Base-by-base conservation (phyloP, 53 echinoderm and acorn worm genomes). In the Henricia sp. region DNA sequence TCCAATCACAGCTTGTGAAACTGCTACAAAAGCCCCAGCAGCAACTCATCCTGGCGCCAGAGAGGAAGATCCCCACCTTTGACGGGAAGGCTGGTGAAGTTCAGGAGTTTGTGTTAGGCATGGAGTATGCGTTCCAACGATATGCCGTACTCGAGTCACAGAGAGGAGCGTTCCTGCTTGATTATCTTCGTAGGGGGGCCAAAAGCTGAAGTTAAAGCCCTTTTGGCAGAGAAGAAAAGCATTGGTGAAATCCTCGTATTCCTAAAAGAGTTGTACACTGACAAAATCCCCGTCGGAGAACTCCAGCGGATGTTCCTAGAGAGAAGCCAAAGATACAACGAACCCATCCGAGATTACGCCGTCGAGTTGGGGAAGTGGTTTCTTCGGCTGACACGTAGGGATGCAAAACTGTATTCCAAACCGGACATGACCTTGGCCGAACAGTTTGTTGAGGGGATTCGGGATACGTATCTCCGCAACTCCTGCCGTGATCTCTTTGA, bases 301-400 rank as follows among this genome's bases (percentile, higher is more conserved):
- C 37, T 83, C 3, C 84, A 83, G 28, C 66, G 70, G 25, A 2
- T 86, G 4, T 64, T 74, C 44, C 51, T 74, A 23, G 64, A 62
- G 46, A 73, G 86, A 33, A 27, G 19, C 29, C 86, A 86, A 39
- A 62, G 57, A 28, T 39, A 57, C 17, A 38, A 52, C 21, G 65
- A 86, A 48, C 2, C 21, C 21, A 1, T 86, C 40, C 41, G 86
- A 24, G 86, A 86, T 63, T 86, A 74, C 48, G 86, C 74, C 25
- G 33, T 86, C 6, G 86, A 86, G 14, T 32, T 86, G 3, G 86
- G 65, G 24, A 60, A 40, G 52, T 36, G 75, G 2, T 70, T 86
- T 63, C 28, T 50, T 35, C 8, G 57, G 8, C 86, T 86, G 5
- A 56, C 42, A 1, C 40, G 75, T 0, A 44, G 52, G 50, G 86